phyloP scores from a whole-genome alignment of 2,113 vertebrate species.

The Toxotes jaculatrix region DNA sequence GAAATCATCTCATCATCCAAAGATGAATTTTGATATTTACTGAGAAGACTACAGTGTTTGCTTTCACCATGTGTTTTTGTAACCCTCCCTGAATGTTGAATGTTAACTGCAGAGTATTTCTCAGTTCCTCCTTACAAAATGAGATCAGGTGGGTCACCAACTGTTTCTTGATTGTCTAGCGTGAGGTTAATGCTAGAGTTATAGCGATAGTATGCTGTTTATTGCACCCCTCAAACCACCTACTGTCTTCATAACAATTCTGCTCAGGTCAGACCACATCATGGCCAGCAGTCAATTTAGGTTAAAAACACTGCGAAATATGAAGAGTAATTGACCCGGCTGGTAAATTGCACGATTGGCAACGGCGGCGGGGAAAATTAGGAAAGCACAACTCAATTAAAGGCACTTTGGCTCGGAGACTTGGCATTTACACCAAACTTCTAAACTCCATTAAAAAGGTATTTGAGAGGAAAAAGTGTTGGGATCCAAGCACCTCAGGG shows the following conservation, averaged over 20 bases:
- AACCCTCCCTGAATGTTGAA: slow-evolving; percentile 16
- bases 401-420: slow-evolving; percentile 81
- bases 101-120: slow-evolving; percentile 23
- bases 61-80: slow-evolving; percentile 46
- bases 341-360: slow-evolving; percentile 83
- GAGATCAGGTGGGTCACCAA: slow-evolving; percentile 30
- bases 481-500: slow-evolving; percentile 71
- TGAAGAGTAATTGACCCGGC: slow-evolving; percentile 80
- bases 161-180: slow-evolving; percentile 28
- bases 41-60: slow-evolving; percentile 26
- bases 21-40: slow-evolving; percentile 67
- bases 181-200: slow-evolving; percentile 16
- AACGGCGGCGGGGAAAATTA: slow-evolving; percentile 78
- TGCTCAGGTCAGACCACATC: slow-evolving; percentile 67
- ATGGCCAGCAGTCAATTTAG: slow-evolving; percentile 73
- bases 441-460: slow-evolving; percentile 86
- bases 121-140: slow-evolving; percentile 27
- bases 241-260: slow-evolving; percentile 66
- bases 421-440: slow-evolving; percentile 86
- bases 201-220: slow-evolving; percentile 31
- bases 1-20: slow-evolving; percentile 58
- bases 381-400: slow-evolving; percentile 85
- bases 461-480: slow-evolving; percentile 82
- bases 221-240: slow-evolving; percentile 25
- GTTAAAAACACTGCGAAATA: slow-evolving; percentile 77